phyloP scores from a whole-genome alignment of 2,888 invertebrate genomes.

The Campoplex capitator region DNA sequence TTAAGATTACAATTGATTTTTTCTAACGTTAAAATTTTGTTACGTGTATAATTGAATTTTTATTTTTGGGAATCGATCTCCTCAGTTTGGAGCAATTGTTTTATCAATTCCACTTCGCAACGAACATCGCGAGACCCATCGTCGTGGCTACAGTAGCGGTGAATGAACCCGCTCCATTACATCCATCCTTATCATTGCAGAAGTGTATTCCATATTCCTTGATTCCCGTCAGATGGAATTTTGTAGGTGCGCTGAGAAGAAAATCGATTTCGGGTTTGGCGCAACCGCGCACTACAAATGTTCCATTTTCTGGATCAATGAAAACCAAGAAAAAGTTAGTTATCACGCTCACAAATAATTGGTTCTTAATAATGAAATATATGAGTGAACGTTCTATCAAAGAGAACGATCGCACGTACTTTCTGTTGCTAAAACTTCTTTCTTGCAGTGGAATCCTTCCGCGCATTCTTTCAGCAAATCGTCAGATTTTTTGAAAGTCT shows the following conservation, averaged over 20 bases:
- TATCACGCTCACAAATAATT: neutral
- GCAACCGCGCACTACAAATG: neutral
- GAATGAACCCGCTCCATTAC: conserved; percentile 39
- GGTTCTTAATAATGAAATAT: no score
- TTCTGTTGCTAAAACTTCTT: neutral
- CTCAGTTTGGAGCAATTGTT: neutral
- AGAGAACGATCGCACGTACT: neutral
- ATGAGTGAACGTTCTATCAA: neutral
- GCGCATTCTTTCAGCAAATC: neutral
- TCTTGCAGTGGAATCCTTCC: neutral
- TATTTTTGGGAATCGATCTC: neutral
- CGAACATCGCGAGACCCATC: conserved; percentile 1
- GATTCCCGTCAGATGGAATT: neutral
- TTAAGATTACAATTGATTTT: neutral
- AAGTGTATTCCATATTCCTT: neutral
- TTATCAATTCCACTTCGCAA: conserved; percentile 12
- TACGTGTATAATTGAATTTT: neutral
- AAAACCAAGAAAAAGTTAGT: neutral
- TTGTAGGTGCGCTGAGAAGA: no score
- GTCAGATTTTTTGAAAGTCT: conserved; percentile 9
- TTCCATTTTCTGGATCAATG: neutral
- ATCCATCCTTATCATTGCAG: conserved; percentile 4
- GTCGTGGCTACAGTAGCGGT: conserved; percentile 3
- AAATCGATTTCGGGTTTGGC: no score
- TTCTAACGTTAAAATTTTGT: neutral